Evolutionary conservation across 2,113 vertebrate genomes (phyloP).

Genomic region (Sterrhoptilus dennistouni): DNA sequence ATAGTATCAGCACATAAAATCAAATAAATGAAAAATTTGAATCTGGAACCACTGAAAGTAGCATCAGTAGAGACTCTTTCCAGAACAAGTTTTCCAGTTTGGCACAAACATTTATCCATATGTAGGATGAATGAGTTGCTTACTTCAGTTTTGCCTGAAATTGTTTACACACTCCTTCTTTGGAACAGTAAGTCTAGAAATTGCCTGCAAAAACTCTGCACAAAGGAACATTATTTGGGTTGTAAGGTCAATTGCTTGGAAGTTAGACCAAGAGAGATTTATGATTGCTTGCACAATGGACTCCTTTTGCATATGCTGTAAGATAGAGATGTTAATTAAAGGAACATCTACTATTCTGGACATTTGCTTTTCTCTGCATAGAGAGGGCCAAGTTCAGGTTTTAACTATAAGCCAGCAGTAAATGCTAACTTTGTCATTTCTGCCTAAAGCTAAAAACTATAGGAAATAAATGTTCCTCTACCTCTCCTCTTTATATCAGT

Average conservation of each 20-base stretch:
- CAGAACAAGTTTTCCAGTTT: neutral
- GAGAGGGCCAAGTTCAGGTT: neutral
- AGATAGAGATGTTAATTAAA: constrained; percentile 3
- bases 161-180: neutral
- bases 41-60: neutral
- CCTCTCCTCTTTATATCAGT: fast-evolving
- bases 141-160: neutral
- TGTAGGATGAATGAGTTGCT: neutral
- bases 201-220: neutral
- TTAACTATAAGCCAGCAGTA: neutral
- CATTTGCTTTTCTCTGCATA: neutral
- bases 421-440: neutral
- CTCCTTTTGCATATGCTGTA: neutral
- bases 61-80: neutral
- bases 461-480: neutral
- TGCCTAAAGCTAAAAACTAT: neutral
- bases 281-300: neutral
- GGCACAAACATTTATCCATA: neutral
- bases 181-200: constrained; percentile 37
- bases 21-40: neutral
- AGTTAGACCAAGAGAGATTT: constrained; percentile 14
- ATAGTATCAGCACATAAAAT: neutral
- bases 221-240: constrained; percentile 13
- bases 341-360: neutral
- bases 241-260: constrained; percentile 28